Evolutionary conservation across 1,140 invertebrate species (phyloP).

Genomic region (Bombus waltoni): DNA sequence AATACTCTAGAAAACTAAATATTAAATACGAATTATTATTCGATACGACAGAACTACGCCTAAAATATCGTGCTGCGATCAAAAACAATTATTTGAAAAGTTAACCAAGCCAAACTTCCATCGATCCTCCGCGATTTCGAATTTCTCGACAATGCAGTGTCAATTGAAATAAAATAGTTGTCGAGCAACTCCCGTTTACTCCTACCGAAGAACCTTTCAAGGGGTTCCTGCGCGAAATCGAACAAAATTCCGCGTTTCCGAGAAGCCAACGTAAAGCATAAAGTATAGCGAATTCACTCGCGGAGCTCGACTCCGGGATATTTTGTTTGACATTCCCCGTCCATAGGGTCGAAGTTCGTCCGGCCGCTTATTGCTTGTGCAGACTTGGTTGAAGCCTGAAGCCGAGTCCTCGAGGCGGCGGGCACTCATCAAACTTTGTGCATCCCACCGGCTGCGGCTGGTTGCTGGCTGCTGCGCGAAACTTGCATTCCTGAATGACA

Average conservation of each 20-base stretch:
- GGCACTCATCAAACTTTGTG: constrained; percentile 8
- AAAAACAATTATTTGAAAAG: neutral
- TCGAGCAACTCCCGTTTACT: too few species aligned
- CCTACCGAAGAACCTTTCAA: too few species aligned
- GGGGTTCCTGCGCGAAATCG: neutral
- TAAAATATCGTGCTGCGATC: too few species aligned
- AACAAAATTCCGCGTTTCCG: neutral
- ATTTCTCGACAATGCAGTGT: neutral
- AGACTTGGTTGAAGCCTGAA: neutral
- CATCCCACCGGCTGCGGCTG: neutral
- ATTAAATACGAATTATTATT: too few species aligned
- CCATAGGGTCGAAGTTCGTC: constrained; percentile 12
- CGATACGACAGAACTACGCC: too few species aligned
- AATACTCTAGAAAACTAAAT: too few species aligned
- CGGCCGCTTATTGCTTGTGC: constrained; percentile 14
- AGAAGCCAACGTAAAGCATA: neutral
- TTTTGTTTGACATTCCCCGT: constrained; percentile 25
- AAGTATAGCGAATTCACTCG: constrained; percentile 13
- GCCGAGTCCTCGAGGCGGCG: neutral
- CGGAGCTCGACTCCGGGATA: neutral
- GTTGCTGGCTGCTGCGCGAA: neutral
- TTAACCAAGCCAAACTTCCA: neutral
- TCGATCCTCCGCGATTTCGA: neutral
- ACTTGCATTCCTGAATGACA: neutral
- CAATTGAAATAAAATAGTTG: neutral